A percentile compares a stretch with the other conserved stretches of the same genome.
Conservation (phyloP, 64 coral and sea anemone genomes). For the Hydrozoanthus tunicans region DNA sequence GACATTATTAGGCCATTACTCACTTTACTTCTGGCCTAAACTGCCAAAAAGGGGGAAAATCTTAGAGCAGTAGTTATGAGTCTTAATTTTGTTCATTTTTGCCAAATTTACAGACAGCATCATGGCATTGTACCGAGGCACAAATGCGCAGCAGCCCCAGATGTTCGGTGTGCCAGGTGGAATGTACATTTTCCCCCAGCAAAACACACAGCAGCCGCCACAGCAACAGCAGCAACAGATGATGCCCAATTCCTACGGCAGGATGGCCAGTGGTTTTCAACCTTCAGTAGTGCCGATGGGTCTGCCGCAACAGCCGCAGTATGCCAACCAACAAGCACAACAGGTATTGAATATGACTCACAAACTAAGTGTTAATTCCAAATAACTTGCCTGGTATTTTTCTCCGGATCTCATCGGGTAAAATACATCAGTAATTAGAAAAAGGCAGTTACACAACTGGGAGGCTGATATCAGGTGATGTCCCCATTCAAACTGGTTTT, state of each 20-base stretch:
- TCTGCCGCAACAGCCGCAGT: conserved; percentile 31
- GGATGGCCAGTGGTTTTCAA: conserved; percentile 21
- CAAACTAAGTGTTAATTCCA: neutral
- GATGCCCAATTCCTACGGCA: conserved; percentile 17
- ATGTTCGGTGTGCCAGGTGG: conserved; percentile 58
- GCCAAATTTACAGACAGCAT: conserved; percentile 52
- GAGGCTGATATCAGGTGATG: neutral
- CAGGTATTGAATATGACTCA: conserved; percentile 14
- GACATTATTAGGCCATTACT: too few relatives aligned
- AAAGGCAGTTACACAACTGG: neutral
- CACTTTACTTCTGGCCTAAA: too few relatives aligned
- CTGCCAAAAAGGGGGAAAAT: too few relatives aligned
- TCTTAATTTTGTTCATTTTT: neutral
- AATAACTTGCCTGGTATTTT: neutral
- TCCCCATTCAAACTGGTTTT: neutral
- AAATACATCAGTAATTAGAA: neutral
- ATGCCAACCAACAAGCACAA: conserved; percentile 11
- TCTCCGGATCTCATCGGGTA: neutral
- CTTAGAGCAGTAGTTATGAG: neutral
- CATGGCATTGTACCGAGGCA: conserved; percentile 60
- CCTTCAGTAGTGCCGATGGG: neutral
- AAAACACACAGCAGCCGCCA: conserved; percentile 3
- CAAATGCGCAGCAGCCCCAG: conserved; percentile 54
- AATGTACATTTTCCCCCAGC: conserved; percentile 43
- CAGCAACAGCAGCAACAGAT: conserved; percentile 35